phyloP scores from a whole-genome alignment of 2,888 invertebrate genomes.

The Cacoxenus indagator region DNA sequence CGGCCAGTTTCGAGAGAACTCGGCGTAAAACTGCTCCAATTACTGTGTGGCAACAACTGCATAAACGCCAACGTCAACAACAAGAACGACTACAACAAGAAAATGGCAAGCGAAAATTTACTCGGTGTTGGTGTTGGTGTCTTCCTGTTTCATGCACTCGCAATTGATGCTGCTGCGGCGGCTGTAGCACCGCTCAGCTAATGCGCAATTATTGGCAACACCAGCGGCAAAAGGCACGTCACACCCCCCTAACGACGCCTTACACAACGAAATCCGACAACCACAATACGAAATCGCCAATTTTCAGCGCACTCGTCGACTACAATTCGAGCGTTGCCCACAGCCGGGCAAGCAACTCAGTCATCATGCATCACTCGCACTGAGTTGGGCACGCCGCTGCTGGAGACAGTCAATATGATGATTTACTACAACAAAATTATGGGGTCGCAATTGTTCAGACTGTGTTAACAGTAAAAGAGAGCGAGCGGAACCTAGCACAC shows the following conservation, averaged over 20 bases:
- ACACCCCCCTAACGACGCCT: background rate
- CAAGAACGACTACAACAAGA: too few species aligned
- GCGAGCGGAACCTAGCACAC: background rate
- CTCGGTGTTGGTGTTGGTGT: background rate
- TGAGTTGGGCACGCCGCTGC: too few species aligned
- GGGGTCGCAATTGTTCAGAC: background rate
- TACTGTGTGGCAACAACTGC: background rate
- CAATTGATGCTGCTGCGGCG: background rate
- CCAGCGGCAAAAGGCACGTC: background rate
- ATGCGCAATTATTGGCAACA: background rate
- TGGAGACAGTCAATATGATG: constrained; percentile 20
- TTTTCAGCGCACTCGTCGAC: background rate
- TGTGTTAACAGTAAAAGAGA: background rate
- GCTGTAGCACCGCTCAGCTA: background rate
- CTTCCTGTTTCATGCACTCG: background rate
- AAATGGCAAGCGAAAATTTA: background rate
- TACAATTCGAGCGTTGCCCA: background rate
- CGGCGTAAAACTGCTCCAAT: background rate
- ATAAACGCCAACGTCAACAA: too few species aligned
- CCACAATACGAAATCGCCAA: background rate
- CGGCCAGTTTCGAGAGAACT: background rate
- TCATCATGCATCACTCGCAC: too few species aligned
- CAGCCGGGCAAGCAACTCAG: background rate
- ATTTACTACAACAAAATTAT: constrained; percentile 14
- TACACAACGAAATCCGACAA: background rate